Percentiles rank a stretch among this genome's conserved stretches.
These are phyloP conservation scores for Norana najaformis DNA, from an alignment of 2,888 invertebrate genomes.

Conservation along the genomic window DNA sequence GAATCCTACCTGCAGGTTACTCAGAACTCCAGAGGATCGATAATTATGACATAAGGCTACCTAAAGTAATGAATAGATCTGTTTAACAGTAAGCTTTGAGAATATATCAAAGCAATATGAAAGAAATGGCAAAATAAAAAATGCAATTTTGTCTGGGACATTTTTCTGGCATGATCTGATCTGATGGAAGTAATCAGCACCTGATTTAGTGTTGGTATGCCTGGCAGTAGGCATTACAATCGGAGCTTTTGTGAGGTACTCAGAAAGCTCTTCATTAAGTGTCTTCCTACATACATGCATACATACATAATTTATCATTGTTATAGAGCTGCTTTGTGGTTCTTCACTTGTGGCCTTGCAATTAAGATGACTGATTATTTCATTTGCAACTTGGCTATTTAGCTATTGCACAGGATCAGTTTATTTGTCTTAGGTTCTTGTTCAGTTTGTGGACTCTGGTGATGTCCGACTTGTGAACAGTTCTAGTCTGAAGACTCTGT, in stretches of 20 bases:
- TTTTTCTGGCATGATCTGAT: too few relatives aligned
- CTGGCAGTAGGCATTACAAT: background rate
- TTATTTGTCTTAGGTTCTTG: constrained; percentile 1
- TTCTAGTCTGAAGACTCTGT: background rate
- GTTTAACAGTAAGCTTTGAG: too few relatives aligned
- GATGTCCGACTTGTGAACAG: background rate
- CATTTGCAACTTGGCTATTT: background rate
- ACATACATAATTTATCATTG: background rate
- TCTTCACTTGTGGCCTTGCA: background rate
- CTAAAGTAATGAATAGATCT: too few relatives aligned
- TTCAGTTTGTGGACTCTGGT: background rate
- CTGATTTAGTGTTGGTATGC: too few relatives aligned
- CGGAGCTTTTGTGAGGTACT: too few relatives aligned
- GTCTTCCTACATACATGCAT: too few relatives aligned
- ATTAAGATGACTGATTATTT: background rate
- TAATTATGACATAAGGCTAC: too few relatives aligned
- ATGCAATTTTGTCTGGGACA: background rate
- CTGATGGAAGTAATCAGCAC: too few relatives aligned
- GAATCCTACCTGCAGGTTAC: too few relatives aligned
- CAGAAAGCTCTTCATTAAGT: too few relatives aligned
- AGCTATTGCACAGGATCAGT: background rate
- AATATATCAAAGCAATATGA: background rate
- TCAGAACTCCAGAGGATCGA: too few relatives aligned
- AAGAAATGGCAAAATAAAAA: background rate
- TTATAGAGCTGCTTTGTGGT: background rate